phyloP scores from a whole-genome alignment of 2,888 invertebrate genomes.

The Prenolepis imparis region DNA sequence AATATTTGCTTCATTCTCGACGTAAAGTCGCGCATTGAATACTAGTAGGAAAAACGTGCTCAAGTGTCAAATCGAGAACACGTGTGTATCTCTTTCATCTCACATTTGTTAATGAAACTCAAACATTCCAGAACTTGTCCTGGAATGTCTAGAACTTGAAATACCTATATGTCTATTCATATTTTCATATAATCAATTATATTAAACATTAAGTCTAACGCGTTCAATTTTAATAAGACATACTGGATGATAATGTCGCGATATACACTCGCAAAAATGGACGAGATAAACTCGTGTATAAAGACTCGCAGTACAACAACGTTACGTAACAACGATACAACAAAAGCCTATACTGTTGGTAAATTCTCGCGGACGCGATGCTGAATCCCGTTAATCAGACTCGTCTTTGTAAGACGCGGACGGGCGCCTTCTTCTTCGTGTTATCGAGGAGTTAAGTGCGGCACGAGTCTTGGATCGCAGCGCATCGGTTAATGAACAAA shows the following conservation, averaged over 20 bases:
- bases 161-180: too few relatives aligned
- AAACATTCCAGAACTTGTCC: background rate
- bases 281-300: conserved; percentile 22
- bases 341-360: conserved; percentile 9
- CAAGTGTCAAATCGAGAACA: background rate
- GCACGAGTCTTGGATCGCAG: conserved; percentile 46
- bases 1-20: conserved; percentile 3
- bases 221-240: background rate
- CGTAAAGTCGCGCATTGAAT: background rate
- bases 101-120: background rate
- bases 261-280: background rate
- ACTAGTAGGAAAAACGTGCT: background rate
- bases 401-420: conserved; percentile 41
- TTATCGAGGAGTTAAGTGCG: conserved; percentile 61
- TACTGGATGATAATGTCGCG: conserved; percentile 15
- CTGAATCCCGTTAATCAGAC: conserved; percentile 47
- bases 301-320: conserved; percentile 32
- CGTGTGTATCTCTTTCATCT: background rate
- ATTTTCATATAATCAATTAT: background rate
- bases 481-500: conserved; percentile 62
- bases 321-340: conserved; percentile 4
- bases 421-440: conserved; percentile 56
- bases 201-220: background rate
- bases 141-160: background rate
- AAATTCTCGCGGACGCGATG: conserved; percentile 32